phyloP scores from a whole-genome alignment of 2,888 invertebrate genomes.

The Taenaris catops region DNA sequence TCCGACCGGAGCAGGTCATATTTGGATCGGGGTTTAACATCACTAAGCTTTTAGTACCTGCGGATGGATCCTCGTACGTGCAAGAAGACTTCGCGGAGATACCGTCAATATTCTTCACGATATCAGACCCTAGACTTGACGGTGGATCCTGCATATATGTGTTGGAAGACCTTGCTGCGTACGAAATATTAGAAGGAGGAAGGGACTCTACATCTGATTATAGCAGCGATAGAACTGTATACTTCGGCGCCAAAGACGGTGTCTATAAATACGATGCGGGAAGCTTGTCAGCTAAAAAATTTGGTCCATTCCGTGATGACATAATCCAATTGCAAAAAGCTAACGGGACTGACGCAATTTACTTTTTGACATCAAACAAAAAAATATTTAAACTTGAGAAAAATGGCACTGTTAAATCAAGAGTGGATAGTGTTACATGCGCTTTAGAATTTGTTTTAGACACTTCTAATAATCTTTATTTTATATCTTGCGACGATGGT shows the following conservation, averaged over 20 bases:
- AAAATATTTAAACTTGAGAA: conserved; percentile 45
- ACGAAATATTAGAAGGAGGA: conserved; percentile 54
- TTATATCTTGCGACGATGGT: conserved; percentile 41
- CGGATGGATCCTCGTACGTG: conserved; percentile 38
- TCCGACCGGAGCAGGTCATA: conserved; percentile 45
- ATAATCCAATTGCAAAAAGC: conserved; percentile 57
- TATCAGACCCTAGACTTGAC: conserved; percentile 42
- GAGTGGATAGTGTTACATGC: conserved; percentile 36
- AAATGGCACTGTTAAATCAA: conserved; percentile 41
- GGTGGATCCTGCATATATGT: conserved; percentile 57
- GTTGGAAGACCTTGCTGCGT: conserved; percentile 53
- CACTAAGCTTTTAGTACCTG: conserved; percentile 47
- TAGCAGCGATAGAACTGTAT: conserved; percentile 37
- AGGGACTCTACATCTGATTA: conserved; percentile 53
- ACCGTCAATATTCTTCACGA: conserved; percentile 54
- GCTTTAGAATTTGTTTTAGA: conserved; percentile 58
- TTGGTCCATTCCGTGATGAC: conserved; percentile 45
- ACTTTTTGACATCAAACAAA: conserved; percentile 37
- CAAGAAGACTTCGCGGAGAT: conserved; percentile 40
- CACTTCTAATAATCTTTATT: conserved; percentile 55
- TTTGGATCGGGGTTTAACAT: conserved; percentile 49
- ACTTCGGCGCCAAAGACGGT: conserved; percentile 50
- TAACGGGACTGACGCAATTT: conserved; percentile 45
- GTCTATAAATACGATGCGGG: conserved; percentile 46
- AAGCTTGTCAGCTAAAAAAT: conserved; percentile 47